Evolutionary conservation across 1,140 invertebrate genomes (phyloP), one percentile per base, ranked within the genome.

Genomic region (Ericerus pela): DNA sequence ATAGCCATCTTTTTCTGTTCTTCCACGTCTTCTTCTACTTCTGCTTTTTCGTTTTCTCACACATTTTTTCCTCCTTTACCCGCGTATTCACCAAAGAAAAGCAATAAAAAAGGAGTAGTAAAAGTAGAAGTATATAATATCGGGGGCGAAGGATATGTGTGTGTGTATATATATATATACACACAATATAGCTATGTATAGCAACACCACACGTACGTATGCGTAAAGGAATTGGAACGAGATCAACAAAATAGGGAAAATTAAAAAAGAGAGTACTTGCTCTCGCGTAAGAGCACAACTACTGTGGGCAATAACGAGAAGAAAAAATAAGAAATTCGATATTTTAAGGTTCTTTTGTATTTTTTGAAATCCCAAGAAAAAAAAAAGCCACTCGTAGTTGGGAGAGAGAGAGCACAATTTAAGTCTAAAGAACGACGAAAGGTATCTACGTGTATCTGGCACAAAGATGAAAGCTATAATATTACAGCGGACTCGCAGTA

Each of bases 141-240:
- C 41, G 26, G 26, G 26, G 26, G 22, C 22, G 41, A 47, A 47
- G 41, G 22, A 47, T 47, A 47, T 47, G 41, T 47, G 41, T 47
- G 41, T 47, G 41, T n/a, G n/a, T n/a, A n/a, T n/a, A n/a, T n/a
- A n/a, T n/a, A n/a, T n/a, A n/a, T n/a, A n/a, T n/a, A n/a, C n/a
- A n/a, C n/a, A n/a, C n/a, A n/a, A n/a, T n/a, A n/a, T n/a, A n/a
- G n/a, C n/a, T n/a, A n/a, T n/a, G n/a, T n/a, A n/a, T n/a, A n/a
- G n/a, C n/a, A n/a, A n/a, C n/a, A n/a, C n/a, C n/a, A n/a, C n/a
- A n/a, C n/a, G n/a, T n/a, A n/a, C n/a, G n/a, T n/a, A n/a, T n/a
- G n/a, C n/a, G n/a, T n/a, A n/a, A n/a, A n/a, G 41, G 41, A 47
- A 47, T 47, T 47, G 41, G 41, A 47, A 47, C 41, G 41, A 47